A percentile compares a stretch with the other conserved stretches of the same genome.
Conservation (phyloP, 1,140 invertebrate genomes). For the Orchestia grillus region DNA sequence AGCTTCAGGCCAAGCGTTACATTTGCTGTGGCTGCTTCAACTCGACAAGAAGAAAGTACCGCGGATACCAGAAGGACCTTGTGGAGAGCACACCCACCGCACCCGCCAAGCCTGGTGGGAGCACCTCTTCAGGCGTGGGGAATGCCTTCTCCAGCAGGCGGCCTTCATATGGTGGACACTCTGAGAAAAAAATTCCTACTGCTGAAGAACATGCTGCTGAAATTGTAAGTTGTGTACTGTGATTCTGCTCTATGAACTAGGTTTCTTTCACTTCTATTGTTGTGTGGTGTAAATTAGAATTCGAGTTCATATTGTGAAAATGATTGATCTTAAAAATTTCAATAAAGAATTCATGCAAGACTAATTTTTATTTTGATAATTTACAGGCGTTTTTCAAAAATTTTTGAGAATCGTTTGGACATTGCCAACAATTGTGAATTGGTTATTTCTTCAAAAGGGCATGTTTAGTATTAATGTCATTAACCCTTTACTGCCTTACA, state of each 20-base stretch:
- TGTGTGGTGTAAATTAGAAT: too few species aligned
- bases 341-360: not conserved
- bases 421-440: too few species aligned
- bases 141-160: not conserved
- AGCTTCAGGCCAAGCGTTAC: conserved; percentile 23
- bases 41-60: conserved; percentile 14
- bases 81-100: not conserved
- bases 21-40: conserved; percentile 46
- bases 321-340: not conserved
- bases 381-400: too few species aligned
- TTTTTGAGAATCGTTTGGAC: too few species aligned
- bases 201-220: conserved; percentile 57
- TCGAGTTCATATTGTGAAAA: too few species aligned
- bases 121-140: not conserved
- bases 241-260: not conserved
- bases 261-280: too few species aligned
- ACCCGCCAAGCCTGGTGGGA: not conserved
- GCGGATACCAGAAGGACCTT: conserved; percentile 6
- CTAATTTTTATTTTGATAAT: not conserved
- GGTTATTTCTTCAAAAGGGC: too few species aligned
- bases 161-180: not conserved
- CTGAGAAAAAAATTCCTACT: conserved; percentile 1
- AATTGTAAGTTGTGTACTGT: conserved; percentile 33
- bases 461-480: too few species aligned
- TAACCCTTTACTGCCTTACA: too few species aligned